Percentiles rank a stretch among this genome's conserved stretches.
phyloP scores from a whole-genome alignment of 2,113 vertebrate genomes.

The Pelodiscus sinensis region DNA sequence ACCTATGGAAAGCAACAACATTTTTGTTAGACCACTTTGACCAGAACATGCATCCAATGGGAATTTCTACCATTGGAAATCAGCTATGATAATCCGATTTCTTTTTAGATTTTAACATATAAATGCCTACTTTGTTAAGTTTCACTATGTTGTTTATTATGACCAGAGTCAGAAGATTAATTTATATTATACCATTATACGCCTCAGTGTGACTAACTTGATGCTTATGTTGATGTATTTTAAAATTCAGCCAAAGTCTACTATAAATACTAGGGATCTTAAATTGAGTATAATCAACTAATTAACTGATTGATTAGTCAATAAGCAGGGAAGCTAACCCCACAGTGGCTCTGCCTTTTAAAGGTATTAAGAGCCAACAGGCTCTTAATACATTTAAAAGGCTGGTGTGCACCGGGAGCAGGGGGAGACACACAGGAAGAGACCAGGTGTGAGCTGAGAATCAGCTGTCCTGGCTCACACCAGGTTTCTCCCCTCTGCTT shows the following conservation, averaged over 20 bases:
- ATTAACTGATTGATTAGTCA: too few species aligned
- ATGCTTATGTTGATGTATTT: fast-evolving
- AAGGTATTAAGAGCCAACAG: too few species aligned
- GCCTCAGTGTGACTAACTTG: background rate
- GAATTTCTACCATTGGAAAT: background rate
- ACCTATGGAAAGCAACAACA: background rate
- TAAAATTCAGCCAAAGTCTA: background rate
- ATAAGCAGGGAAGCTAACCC: too few species aligned
- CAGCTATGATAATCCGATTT: background rate
- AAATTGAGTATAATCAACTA: too few species aligned
- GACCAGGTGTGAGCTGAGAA: too few species aligned
- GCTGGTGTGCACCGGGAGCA: too few species aligned
- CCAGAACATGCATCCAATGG: background rate
- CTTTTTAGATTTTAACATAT: background rate
- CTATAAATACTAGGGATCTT: background rate
- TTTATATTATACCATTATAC: background rate
- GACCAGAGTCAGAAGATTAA: background rate
- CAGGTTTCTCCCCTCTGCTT: too few species aligned
- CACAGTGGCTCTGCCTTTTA: too few species aligned
- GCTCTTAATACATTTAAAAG: too few species aligned
- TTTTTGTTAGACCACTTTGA: background rate
- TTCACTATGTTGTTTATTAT: background rate
- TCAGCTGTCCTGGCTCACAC: too few species aligned
- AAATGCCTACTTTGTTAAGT: background rate
- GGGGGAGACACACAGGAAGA: too few species aligned